Conservation (phyloP, 2,113 vertebrate genomes). For the Cyanistes caeruleus region DNA sequence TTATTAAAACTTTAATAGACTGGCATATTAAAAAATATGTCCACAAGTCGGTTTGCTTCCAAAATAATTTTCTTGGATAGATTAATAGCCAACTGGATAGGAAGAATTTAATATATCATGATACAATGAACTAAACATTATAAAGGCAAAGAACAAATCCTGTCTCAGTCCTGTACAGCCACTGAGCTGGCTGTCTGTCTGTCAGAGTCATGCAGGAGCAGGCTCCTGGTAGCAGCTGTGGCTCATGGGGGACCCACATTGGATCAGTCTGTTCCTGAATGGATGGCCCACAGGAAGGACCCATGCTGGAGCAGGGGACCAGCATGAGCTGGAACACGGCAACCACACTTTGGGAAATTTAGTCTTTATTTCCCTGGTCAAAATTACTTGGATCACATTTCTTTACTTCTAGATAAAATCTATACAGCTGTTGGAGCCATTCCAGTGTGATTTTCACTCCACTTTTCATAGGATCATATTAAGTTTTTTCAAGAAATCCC, state of each 20-base stretch:
- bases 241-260: fast-evolving
- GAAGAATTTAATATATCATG: neutral
- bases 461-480: neutral
- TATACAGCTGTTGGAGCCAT: neutral
- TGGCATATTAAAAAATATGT: neutral
- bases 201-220: neutral
- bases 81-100: neutral
- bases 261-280: neutral
- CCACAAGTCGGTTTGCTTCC: neutral
- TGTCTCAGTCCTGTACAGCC: neutral
- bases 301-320: neutral
- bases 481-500: neutral
- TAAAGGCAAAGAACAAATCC: neutral
- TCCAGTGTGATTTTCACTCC: neutral
- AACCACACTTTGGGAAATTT: neutral
- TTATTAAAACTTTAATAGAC: neutral
- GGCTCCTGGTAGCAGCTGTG: neutral
- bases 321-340: neutral
- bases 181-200: neutral
- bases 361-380: neutral
- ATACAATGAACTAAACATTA: neutral
- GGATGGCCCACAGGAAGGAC: fast-evolving
- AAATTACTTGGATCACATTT: neutral
- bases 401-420: neutral
- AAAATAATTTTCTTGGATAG: neutral